Base-by-base conservation (phyloP, 2,797 vertebrate genomes). In the Chiroxiphia lanceolata region DNA sequence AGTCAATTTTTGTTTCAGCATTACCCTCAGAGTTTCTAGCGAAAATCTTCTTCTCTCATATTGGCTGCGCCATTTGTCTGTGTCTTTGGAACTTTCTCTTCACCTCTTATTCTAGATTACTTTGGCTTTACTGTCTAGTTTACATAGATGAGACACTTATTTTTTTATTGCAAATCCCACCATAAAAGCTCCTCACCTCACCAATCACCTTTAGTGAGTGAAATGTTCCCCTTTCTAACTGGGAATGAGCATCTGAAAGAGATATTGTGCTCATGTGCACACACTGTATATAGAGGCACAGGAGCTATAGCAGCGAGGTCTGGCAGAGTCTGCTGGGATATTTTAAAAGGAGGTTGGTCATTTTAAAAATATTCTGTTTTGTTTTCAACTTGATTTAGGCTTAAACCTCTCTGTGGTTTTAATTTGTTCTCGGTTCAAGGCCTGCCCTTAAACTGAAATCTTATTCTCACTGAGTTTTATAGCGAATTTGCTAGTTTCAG, bases 321-420 rank as follows among this genome's bases (percentile, higher is more conserved):
- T 79, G 26, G 19, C 29, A 54, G 63, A 77, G 23, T 60, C 53
- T 78, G 8, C 7, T 50, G 56, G 14, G 59, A 0, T 42, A 7
- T 70, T 92, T 94, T 65, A 27, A 45, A 61, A 82, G 23, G 27
- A 87, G 8, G 3, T 12, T 65, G 50, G 56, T 60, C 9, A 31
- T 83, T 14, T 64, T 26, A 21, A 36, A 16, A 47, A 8, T 78
- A 18, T 53, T 92, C 74, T 59, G 4, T 34, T 84, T 56, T 27
- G 22, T 34, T 91, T 61, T 61, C 27, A 33, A 4, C 38, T 91
- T 68, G 27, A 6, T 82, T 79, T 67, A 47, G 9, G 79, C 54
- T 94, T 77, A 59, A 87, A 64, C 56, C 13, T 93, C 47, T 64
- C 21, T 61, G 44, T 10, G 16, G 12, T 93, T 90, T 90, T 81